A percentile compares a stretch with the other conserved stretches of the same genome.
Conservation (phyloP, 2,113 vertebrate genomes). For the Athene noctua region DNA sequence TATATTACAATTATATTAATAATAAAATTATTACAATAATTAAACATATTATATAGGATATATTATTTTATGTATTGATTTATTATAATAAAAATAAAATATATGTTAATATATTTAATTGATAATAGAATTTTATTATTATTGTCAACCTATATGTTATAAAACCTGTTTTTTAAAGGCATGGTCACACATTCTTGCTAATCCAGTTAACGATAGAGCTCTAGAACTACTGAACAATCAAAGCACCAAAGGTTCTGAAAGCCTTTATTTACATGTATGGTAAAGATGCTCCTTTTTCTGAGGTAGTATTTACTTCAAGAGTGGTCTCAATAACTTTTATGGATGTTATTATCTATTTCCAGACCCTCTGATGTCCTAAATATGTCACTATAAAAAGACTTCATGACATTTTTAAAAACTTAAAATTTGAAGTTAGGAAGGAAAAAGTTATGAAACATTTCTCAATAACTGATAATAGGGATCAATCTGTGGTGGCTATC, state of each 20-base stretch:
- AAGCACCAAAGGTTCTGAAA: neutral
- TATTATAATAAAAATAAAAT: neutral
- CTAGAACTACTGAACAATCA: neutral
- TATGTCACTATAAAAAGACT: neutral
- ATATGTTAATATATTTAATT: neutral
- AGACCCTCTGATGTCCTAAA: neutral
- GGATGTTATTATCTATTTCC: neutral
- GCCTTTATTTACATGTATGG: neutral
- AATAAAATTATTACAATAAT: neutral
- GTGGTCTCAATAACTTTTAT: neutral
- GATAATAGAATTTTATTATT: neutral
- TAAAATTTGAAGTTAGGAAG: neutral
- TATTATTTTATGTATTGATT: neutral
- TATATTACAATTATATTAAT: neutral
- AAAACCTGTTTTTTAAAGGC: neutral
- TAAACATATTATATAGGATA: neutral
- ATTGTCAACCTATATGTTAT: neutral
- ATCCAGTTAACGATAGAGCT: neutral
- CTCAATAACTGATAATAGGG: neutral
- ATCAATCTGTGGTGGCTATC: neutral
- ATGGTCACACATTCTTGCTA: neutral
- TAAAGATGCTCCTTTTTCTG: neutral
- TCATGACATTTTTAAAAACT: neutral
- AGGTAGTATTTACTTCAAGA: neutral
- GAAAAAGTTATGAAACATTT: neutral